phyloP scores from a whole-genome alignment of 2,888 invertebrate species.

The Conistra vaccinii region DNA sequence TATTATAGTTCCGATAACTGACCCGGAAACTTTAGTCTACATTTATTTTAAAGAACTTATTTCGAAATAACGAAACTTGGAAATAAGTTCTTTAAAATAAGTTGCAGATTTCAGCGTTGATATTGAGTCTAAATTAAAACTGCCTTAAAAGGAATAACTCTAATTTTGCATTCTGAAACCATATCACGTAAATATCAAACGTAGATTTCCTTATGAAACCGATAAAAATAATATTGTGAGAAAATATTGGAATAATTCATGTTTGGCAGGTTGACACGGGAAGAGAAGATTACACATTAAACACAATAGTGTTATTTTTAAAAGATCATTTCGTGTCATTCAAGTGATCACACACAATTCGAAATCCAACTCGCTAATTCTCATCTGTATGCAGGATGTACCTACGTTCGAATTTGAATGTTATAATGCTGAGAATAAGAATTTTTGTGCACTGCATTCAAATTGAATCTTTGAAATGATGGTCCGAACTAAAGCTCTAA shows the following conservation, averaged over 20 bases:
- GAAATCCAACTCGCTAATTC: neutral
- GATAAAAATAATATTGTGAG: conserved; percentile 3
- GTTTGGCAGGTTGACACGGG: conserved; percentile 20
- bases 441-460: neutral
- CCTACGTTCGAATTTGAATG: neutral
- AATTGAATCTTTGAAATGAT: neutral
- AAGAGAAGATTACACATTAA: neutral
- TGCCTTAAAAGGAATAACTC: neutral
- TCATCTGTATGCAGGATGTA: neutral
- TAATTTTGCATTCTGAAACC: neutral
- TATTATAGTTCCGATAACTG: conserved; percentile 12
- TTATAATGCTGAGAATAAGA: neutral
- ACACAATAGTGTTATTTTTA: neutral
- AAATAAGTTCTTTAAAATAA: too few species aligned
- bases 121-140: neutral
- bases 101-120: neutral
- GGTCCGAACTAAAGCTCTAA: neutral
- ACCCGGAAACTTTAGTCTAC: neutral
- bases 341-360: neutral
- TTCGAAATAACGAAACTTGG: neutral
- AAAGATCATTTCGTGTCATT: neutral
- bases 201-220: neutral
- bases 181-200: neutral
- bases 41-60: neutral
- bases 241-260: conserved; percentile 23